A percentile compares a stretch with the other conserved stretches of the same genome.
phyloP scores from a whole-genome alignment of 1,140 invertebrate genomes.

The Drosophila bipectinata region DNA sequence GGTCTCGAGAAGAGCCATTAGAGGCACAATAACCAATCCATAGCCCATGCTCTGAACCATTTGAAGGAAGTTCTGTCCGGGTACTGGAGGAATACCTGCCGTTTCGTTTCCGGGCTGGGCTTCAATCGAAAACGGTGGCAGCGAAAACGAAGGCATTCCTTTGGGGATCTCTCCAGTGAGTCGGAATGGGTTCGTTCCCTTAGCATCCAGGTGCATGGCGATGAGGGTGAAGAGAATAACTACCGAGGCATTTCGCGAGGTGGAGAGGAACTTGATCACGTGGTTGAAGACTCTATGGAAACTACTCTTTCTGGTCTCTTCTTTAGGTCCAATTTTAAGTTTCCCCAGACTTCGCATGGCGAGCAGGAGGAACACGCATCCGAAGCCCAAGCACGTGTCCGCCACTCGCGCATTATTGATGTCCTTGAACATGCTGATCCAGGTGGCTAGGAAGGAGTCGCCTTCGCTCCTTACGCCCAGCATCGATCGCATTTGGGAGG shows the following conservation, averaged over 20 bases:
- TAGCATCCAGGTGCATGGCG: conserved; percentile 85
- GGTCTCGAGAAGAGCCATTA: conserved; percentile 92
- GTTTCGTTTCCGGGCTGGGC: conserved; percentile 78
- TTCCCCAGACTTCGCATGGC: conserved; percentile 88
- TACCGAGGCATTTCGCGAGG: conserved; percentile 91
- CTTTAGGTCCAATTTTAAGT: conserved; percentile 86
- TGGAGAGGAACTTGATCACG: conserved; percentile 87
- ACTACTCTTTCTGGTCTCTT: conserved; percentile 84
- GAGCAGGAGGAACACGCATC: conserved; percentile 89
- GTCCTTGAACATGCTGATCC: conserved; percentile 88
- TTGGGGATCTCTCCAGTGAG: conserved; percentile 87
- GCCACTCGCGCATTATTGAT: conserved; percentile 87
- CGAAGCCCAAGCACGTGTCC: conserved; percentile 89
- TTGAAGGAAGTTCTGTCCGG: conserved; percentile 85
- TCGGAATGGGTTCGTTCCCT: conserved; percentile 60
- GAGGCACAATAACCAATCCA: conserved; percentile 90
- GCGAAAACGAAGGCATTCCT: conserved; percentile 87
- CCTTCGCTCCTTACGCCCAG: conserved; percentile 91
- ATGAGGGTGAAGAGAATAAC: conserved; percentile 88
- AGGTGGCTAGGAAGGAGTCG: conserved; percentile 89
- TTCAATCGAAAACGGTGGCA: conserved; percentile 88
- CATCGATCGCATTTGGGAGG: conserved; percentile 94
- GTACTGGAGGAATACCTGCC: conserved; percentile 75
- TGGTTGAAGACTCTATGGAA: conserved; percentile 85
- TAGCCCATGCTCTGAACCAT: conserved; percentile 90